Evolutionary conservation across 2,797 vertebrate genomes (phyloP), one percentile per base, ranked within the genome.

Genomic region (Meda fulgida): DNA sequence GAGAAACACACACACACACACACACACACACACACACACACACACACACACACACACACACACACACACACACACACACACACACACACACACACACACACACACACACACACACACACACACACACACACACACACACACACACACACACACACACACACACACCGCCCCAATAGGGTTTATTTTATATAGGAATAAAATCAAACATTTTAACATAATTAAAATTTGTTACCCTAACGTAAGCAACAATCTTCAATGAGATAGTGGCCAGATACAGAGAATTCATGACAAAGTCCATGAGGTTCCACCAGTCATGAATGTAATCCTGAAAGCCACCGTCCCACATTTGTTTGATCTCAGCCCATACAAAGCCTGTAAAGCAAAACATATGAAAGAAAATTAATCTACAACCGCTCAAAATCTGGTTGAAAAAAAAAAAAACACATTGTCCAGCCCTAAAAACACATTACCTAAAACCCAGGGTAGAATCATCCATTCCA

Each of bases 201-300:
- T 3, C 3, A 0, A 29, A 73, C 0, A 48, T 29, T 29, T 77
- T 18, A 43, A 31, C 3, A 31, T 23, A 3, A 55, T 73, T 58
- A 10, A 26, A 19, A 53, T 6, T 46, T 7, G 13, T 88, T 97
- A 99, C 98, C 97, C 97, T 98, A 53, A 94, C 95, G 93, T 96
- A 97, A 40, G 97, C 97, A 88, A 99, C 97, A 72, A 99, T 97
- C 95, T 99, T 99, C 83, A 99, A 94, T 78, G 98, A 99, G 86
- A 99, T 99, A 88, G 98, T 99, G 85, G 98, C 98, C 91, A 99
- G 92, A 90, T 99, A 99, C 40, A 99, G 94, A 87, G 98, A 98
- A 91, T 99, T 99, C 98, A 99, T 99, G 91, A 99, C 97, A 91
- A 99, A 99, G 94, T 99, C 98, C 98, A 99, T 99, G 75, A 99